Evolutionary conservation across 2,888 invertebrate species (phyloP), one percentile per base, ranked within the genome.

Genomic region (Darwinula stevensoni): DNA sequence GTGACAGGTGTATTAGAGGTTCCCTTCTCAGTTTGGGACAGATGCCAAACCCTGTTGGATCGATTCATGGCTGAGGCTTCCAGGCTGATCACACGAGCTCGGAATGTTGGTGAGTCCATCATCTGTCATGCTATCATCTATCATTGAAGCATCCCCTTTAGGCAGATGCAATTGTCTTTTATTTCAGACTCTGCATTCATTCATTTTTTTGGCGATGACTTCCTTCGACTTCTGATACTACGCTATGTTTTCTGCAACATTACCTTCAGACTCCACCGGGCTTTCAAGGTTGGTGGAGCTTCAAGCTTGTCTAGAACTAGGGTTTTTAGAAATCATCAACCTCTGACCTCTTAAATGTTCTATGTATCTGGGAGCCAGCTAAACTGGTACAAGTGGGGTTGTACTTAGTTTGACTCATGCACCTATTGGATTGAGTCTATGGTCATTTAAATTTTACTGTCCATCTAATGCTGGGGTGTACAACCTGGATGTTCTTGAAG

Each of bases 211-310:
- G 78, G 82, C 27, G 88, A 91, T 53, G 86, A 88, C 48, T 91
- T 86, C 55, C 61, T 91, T 40, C 67, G 88, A 37, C 61, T 84
- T 37, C 56, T 86, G 37, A 61, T 86, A 39, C 59, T 84, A 39
- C 68, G 88, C 38, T 88, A 73, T 57, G 68, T 86, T 39, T 88
- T 91, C 61, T 88, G 86, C 58, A 75, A 76, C 57, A 70, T 76
- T 43, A 72, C 76, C 31, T 57, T 88, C 40, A 68, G 76, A 41
- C 61, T 80, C 46, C 88, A 91, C 55, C 66, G 80, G 39, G 68
- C 71, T 32, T 63, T 63, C 43, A 59, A 59, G 54, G 61, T 60
- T 41, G 38, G 37, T 30, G 4, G 26, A 31, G 12, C 9, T 28
- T 12, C 14, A 6, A 5, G 32, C n/a, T 13, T 31, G 12, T 32